A percentile compares a stretch with the other conserved stretches of the same genome.
Conservation (phyloP, 2,113 vertebrate genomes). For the Paralichthys olivaceus region DNA sequence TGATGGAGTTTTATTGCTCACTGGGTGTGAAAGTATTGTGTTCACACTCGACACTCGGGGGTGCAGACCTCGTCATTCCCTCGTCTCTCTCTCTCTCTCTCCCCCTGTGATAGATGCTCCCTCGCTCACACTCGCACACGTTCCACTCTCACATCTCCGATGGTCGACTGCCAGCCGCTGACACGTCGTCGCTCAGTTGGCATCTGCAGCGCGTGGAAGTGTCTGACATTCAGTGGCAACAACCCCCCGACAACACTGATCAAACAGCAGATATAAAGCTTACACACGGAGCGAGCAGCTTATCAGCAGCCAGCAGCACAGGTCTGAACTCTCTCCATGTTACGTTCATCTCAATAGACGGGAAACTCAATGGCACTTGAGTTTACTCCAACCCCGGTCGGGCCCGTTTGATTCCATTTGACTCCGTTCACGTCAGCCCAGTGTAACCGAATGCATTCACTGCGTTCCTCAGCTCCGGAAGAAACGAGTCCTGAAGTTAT, state of each 20-base stretch:
- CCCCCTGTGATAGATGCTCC: too few relatives aligned
- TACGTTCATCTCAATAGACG: conserved; percentile 40
- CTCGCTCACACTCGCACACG: conserved; percentile 18
- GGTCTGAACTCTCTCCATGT: conserved; percentile 31
- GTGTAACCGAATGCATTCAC: not conserved
- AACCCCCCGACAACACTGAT: conserved; percentile 55
- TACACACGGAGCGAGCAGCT: conserved; percentile 10
- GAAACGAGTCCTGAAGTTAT: not conserved
- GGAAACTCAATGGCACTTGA: conserved; percentile 20
- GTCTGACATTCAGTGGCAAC: conserved; percentile 49
- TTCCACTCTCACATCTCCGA: too few relatives aligned
- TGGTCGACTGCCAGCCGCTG: too few relatives aligned
- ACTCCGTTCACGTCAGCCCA: not conserved
- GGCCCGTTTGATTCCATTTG: conserved; percentile 15
- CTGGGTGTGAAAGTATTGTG: too few relatives aligned
- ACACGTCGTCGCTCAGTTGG: not conserved
- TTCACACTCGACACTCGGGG: too few relatives aligned
- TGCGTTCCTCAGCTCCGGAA: too few relatives aligned
- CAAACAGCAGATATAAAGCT: conserved; percentile 63
- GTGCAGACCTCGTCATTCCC: not conserved
- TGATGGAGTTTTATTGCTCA: too few relatives aligned
- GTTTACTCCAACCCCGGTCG: not conserved
- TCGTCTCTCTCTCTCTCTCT: not conserved
- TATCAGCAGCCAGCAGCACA: conserved; percentile 62
- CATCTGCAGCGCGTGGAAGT: conserved; percentile 24